Base-by-base conservation (phyloP, 1,140 invertebrate species). In the Ladona fulva region DNA sequence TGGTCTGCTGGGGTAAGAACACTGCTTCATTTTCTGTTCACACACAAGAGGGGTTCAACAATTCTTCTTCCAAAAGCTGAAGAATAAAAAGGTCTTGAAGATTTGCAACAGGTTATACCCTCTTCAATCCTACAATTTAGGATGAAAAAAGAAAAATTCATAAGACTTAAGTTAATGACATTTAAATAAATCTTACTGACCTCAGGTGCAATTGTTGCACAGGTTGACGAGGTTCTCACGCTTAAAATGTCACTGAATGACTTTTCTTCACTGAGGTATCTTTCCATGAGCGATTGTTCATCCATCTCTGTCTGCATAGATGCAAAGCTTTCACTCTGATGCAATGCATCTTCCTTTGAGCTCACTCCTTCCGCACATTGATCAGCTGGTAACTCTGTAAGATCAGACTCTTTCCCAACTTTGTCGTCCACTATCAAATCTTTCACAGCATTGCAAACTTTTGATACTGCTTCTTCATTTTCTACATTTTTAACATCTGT, bases 131-230 rank as follows among this genome's bases (percentile, higher is more conserved):
- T n/a, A n/a, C n/a, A n/a, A n/a, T n/a, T n/a, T n/a, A n/a, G n/a
- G n/a, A n/a, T n/a, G n/a, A n/a, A n/a, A n/a, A n/a, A n/a, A n/a
- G n/a, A n/a, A n/a, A n/a, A n/a, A n/a, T n/a, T n/a, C n/a, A n/a
- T n/a, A n/a, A n/a, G n/a, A n/a, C n/a, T n/a, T n/a, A n/a, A n/a
- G n/a, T n/a, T n/a, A n/a, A n/a, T n/a, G n/a, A n/a, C n/a, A n/a
- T n/a, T n/a, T n/a, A n/a, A n/a, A 37, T 37, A 37, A 37, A 37
- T 37, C 29, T 5, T 37, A 37, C 29, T 66, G 25, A 96, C 90
- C 79, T 94, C 92, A 0, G 95, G 95, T 74, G 92, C 90, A 81
- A 99, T 97, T 0, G 95, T 96, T 19, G 94, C 91, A 0, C 91
- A 88, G 11, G 91, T 92, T 0, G 92, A 87, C 29, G 84, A 81